Evolutionary conservation across 2,113 vertebrate species (phyloP).

Genomic region (Triplophysa rosa): DNA sequence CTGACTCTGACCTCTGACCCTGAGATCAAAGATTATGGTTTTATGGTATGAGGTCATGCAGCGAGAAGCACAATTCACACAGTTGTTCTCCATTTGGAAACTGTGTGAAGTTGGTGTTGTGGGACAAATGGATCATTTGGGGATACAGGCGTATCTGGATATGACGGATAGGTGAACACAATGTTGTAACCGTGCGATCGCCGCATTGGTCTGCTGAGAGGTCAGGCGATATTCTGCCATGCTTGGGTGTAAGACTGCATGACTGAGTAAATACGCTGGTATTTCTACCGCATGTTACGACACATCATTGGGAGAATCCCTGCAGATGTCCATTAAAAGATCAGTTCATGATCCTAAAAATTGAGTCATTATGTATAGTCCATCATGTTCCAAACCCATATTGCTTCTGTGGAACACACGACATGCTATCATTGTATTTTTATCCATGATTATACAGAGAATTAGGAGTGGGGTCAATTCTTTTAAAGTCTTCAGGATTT

Average conservation of each 20-base stretch:
- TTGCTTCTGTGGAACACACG: too few species aligned
- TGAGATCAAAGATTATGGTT: conserved; percentile 21
- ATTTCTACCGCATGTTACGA: background rate
- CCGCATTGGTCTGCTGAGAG: background rate
- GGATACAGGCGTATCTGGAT: background rate
- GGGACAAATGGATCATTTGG: conserved; percentile 21
- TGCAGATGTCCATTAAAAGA: background rate
- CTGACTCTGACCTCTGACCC: conserved; percentile 41
- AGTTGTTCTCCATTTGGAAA: conserved; percentile 37
- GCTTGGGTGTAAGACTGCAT: background rate
- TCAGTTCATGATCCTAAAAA: too few species aligned
- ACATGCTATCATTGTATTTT: too few species aligned
- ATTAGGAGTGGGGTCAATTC: too few species aligned
- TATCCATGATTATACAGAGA: too few species aligned
- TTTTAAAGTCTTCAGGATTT: background rate
- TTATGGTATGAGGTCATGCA: conserved; percentile 5
- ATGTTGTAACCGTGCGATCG: background rate
- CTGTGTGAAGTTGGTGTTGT: conserved; percentile 28
- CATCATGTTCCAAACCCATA: background rate
- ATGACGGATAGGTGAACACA: background rate
- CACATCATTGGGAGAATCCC: background rate
- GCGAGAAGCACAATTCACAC: conserved; percentile 9
- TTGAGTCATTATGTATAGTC: too few species aligned
- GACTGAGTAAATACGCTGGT: background rate
- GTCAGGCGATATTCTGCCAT: background rate